Percentiles rank a stretch among this genome's conserved stretches.
These are phyloP conservation scores for Hirtodrosophila histrioides DNA, from an alignment of 2,888 invertebrate species.

Conservation along the genomic window DNA sequence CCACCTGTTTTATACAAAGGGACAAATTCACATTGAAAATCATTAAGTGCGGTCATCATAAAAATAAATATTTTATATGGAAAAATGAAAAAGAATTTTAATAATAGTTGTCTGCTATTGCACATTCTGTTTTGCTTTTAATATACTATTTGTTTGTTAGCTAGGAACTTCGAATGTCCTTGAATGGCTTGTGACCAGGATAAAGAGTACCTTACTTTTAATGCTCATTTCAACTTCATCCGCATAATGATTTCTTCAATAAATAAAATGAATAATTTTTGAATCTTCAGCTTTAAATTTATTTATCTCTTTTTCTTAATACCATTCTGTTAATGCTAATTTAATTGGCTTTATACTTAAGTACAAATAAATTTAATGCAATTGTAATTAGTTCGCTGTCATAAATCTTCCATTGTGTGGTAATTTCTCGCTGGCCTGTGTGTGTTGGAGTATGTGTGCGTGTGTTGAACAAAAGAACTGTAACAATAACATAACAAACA, in stretches of 20 bases:
- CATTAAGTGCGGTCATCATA: neutral
- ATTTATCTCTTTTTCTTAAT: neutral
- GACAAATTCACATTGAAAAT: neutral
- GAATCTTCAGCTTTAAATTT: neutral
- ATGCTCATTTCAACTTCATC: no score
- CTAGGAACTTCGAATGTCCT: no score
- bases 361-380: constrained; percentile 13
- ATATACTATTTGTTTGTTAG: no score
- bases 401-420: constrained; percentile 41
- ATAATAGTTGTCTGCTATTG: no score
- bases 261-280: no score
- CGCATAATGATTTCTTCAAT: no score
- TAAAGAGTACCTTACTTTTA: no score
- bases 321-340: no score
- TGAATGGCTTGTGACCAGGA: no score
- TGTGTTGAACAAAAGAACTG: constrained; percentile 1
- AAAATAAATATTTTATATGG: neutral
- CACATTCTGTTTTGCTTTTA: no score
- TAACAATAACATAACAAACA: constrained; percentile 28
- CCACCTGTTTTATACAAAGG: neutral
- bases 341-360: neutral
- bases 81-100: no score
- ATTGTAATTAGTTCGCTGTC: constrained; percentile 29
- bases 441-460: neutral
- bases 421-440: constrained; percentile 18